These are phyloP conservation scores for Phacellophora camtschatica DNA, from an alignment of 30 jellyfish, hydroid and myxozoan species.

Conservation along the genomic window DNA sequence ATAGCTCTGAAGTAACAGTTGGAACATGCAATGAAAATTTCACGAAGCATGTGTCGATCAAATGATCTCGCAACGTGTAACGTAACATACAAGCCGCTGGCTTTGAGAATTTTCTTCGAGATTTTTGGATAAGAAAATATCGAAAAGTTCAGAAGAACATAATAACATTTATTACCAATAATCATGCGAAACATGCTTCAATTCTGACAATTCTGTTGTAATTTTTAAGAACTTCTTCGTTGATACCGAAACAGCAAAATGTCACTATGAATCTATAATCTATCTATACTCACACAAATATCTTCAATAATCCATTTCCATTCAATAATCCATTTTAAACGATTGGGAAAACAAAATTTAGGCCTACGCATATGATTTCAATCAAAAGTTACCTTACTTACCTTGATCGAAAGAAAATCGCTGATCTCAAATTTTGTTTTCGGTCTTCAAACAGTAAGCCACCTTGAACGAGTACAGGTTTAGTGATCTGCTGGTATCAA, in stretches of 20 bases:
- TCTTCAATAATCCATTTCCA: neutral
- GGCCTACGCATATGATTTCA: neutral
- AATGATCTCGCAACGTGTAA: neutral
- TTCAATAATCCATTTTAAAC: neutral
- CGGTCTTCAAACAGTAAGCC: constrained; percentile 45
- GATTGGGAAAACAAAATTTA: neutral
- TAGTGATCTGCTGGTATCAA: constrained; percentile 60
- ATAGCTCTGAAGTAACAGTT: no score
- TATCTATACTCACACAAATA: constrained; percentile 11
- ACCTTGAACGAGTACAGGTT: constrained; percentile 61
- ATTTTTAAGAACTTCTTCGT: no score
- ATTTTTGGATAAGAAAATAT: no score
- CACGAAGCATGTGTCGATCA: no score
- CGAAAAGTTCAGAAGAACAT: no score
- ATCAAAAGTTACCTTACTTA: neutral
- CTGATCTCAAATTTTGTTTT: constrained; percentile 50
- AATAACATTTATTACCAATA: no score
- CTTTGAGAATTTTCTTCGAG: no score
- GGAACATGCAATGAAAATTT: no score
- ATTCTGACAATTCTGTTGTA: no score
- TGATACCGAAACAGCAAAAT: no score
- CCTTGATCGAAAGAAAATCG: constrained; percentile 36
- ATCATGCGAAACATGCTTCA: no score
- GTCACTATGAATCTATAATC: neutral
- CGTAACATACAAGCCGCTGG: neutral